Conservation (phyloP, 1,140 invertebrate species). For the Cryptotermes secundus region DNA sequence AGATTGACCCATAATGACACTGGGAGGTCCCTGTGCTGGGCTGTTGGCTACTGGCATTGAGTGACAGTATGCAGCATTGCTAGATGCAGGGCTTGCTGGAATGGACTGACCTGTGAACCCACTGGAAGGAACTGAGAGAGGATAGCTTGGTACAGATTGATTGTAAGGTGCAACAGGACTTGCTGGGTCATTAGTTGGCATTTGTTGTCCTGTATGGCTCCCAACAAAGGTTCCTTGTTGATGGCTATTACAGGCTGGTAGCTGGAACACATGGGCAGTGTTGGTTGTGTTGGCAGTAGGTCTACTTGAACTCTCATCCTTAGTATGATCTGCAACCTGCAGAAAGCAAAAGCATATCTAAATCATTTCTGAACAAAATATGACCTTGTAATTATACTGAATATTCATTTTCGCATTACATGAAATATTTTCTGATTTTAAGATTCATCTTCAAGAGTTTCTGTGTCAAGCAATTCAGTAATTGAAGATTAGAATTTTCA, state of each 20-base stretch:
- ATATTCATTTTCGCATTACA: no score
- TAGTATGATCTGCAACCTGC: background rate
- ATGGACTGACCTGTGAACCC: background rate
- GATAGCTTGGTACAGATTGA: background rate
- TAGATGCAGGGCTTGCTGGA: background rate
- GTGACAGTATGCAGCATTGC: background rate
- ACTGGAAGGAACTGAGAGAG: background rate
- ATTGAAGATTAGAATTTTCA: no score
- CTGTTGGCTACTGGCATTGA: constrained; percentile 41
- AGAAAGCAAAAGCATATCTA: background rate
- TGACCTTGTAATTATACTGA: no score
- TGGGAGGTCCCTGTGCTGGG: constrained; percentile 48
- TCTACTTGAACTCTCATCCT: background rate
- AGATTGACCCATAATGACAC: background rate
- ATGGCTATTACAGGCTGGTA: background rate
- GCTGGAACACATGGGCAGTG: background rate
- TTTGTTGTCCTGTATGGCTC: background rate
- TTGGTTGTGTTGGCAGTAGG: background rate
- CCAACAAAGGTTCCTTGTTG: background rate
- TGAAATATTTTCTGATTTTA: no score
- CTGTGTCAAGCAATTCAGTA: no score
- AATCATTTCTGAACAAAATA: no score
- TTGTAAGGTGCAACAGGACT: background rate
- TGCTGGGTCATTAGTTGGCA: background rate
- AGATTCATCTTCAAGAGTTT: no score